Base-by-base conservation (phyloP, 2,888 invertebrate species). In the Belgica antarctica region DNA sequence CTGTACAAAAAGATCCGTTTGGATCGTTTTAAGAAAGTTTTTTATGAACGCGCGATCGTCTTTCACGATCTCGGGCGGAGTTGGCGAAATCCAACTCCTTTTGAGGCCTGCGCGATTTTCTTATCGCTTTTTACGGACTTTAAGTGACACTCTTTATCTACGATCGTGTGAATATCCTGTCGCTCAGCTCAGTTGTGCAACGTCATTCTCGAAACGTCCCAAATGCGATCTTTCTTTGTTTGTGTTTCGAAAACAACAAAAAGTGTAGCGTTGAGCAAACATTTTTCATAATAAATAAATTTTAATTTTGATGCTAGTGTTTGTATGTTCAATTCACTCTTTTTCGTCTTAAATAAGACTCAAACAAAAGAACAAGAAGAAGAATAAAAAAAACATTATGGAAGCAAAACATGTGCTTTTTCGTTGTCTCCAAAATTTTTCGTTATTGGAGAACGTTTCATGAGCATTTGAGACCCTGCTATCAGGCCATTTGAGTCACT, bases 371-470 rank as follows among this genome's bases (percentile, higher is more conserved):
- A 46, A 46, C 47, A n/a, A 25, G 22, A n/a, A n/a, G n/a, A n/a
- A 12, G 24, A 22, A n/a, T 12, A 65, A 41, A 12, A 68, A 68
- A 47, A 27, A 57, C 68, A 31, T 17, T 57, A 34, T 68, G 68
- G 57, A 68, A 68, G 57, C 28, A 31, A 66, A 68, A 68, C 68
- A 68, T 68, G 68, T 68, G 68, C 68, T 68, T 68, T 68, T 68
- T 52, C 22, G 19, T 52, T 52, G 19, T 52, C 52, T 41, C 41
- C 41, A 41, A n/a, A 41, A 10, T 41, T 41, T 12, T 41, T 41
- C 15, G 7, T 41, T 41, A 10, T 31, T 31, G 31, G 46, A 4
- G 46, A 46, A 4, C n/a, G 5, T 46, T 46, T n/a, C n/a, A n/a
- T n/a, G n/a, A n/a, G n/a, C n/a, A n/a, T n/a, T n/a, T n/a, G n/a